Evolutionary conservation across 2,113 vertebrate species (phyloP).

Genomic region (Mungos mungo): DNA sequence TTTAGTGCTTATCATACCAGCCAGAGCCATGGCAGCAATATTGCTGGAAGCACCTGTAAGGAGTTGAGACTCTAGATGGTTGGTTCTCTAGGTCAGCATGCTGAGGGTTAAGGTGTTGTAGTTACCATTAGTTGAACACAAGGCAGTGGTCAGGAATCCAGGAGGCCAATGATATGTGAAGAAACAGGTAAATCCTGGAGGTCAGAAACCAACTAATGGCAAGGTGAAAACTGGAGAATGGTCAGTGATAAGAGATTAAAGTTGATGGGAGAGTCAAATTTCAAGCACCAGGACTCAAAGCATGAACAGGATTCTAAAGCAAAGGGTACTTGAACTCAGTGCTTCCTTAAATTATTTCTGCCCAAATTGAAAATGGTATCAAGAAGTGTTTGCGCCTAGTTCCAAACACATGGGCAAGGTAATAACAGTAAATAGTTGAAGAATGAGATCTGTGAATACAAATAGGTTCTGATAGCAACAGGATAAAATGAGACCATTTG

Average conservation of each 20-base stretch:
- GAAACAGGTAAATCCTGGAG: conserved; percentile 39
- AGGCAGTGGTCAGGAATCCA: conserved; percentile 40
- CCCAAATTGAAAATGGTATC: background rate
- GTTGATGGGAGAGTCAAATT: background rate
- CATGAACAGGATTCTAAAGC: conserved; percentile 38
- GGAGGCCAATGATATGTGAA: conserved; percentile 55
- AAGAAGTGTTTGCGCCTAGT: background rate
- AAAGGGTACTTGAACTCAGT: background rate
- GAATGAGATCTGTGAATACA: conserved; percentile 10
- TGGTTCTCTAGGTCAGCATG: conserved; percentile 42
- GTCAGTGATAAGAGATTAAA: conserved; percentile 16
- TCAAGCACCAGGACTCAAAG: background rate
- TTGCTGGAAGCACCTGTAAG: background rate
- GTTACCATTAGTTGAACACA: conserved; percentile 42
- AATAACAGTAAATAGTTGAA: conserved; percentile 16
- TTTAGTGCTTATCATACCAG: background rate
- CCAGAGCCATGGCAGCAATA: background rate
- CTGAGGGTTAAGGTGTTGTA: conserved; percentile 43
- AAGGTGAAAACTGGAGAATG: background rate
- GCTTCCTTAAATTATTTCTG: background rate
- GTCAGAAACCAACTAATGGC: conserved; percentile 64
- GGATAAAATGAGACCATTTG: background rate
- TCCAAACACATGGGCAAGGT: background rate
- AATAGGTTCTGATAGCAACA: background rate
- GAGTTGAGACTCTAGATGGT: conserved; percentile 38